phyloP scores from a whole-genome alignment of 2,888 invertebrate species.

The Suillia variegata region DNA sequence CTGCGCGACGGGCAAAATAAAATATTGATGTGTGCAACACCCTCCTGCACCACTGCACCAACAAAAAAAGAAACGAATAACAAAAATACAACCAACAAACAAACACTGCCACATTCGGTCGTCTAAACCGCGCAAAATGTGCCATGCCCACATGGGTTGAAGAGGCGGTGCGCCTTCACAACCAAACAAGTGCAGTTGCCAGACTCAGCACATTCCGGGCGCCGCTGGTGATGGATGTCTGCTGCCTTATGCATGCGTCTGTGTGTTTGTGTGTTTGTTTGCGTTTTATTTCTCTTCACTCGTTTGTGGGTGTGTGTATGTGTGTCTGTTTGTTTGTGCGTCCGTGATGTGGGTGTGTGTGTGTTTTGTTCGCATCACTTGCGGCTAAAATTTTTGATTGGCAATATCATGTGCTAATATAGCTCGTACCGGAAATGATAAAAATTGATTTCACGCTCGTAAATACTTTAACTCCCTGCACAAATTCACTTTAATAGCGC shows the following conservation, averaged over 20 bases:
- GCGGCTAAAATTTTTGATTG: constrained; percentile 19
- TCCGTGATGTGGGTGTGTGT: not conserved
- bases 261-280: constrained; percentile 1
- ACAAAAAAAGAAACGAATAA: not conserved
- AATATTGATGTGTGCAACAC: not conserved
- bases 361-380: constrained; percentile 3
- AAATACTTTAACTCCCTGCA: not conserved
- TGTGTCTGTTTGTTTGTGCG: not conserved
- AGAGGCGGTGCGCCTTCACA: not conserved
- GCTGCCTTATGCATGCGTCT: not conserved
- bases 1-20: not conserved
- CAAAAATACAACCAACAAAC: too few species aligned
- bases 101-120: too few species aligned
- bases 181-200: not conserved
- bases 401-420: constrained; percentile 13
- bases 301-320: not conserved
- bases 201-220: not conserved
- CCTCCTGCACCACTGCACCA: not conserved
- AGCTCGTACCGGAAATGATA: constrained; percentile 7
- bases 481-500: not conserved
- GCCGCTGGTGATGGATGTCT: not conserved
- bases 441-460: not conserved
- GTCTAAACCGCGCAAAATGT: not conserved
- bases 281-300: not conserved
- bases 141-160: not conserved